Conservation (phyloP, 2,797 vertebrate genomes). For the Thaleichthys pacificus region DNA sequence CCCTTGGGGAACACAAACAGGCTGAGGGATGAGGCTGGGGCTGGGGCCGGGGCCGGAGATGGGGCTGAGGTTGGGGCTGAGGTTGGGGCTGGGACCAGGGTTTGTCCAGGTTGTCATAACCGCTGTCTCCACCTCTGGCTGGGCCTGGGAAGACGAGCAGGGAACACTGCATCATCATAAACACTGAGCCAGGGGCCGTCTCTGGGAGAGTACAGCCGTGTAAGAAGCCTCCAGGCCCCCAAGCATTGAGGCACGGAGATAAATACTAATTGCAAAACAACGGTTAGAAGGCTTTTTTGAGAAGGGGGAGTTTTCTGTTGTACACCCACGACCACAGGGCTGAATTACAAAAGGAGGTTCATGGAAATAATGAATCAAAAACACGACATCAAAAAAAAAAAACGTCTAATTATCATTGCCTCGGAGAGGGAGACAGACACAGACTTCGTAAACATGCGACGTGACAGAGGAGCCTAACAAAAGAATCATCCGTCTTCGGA, state of each 20-base stretch:
- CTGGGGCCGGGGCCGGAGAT: background rate
- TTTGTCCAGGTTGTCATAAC: constrained; percentile 26
- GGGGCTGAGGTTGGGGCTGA: background rate
- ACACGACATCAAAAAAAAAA: constrained; percentile 33
- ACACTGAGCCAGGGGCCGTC: constrained; percentile 28
- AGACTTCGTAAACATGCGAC: constrained; percentile 37
- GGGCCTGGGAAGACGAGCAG: background rate
- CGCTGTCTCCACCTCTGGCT: constrained; percentile 14
- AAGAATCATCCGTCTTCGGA: background rate
- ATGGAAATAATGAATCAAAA: constrained; percentile 45
- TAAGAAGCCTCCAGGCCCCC: constrained; percentile 7
- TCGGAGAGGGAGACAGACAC: constrained; percentile 30
- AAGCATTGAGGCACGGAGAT: constrained; percentile 16
- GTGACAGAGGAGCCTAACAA: constrained; percentile 34
- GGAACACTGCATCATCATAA: constrained; percentile 24
- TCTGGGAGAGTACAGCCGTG: constrained; percentile 11
- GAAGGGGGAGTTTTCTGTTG: constrained; percentile 17
- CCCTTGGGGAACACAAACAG: constrained; percentile 3
- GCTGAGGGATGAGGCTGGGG: background rate
- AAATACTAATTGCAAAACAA: constrained; percentile 51
- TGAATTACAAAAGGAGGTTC: constrained; percentile 28
- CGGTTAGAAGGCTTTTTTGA: constrained; percentile 32
- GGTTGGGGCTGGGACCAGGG: background rate
- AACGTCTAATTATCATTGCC: constrained; percentile 44
- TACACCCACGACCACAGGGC: constrained; percentile 25